Conservation (phyloP, 2,113 vertebrate genomes). For the Dicentrarchus labrax region DNA sequence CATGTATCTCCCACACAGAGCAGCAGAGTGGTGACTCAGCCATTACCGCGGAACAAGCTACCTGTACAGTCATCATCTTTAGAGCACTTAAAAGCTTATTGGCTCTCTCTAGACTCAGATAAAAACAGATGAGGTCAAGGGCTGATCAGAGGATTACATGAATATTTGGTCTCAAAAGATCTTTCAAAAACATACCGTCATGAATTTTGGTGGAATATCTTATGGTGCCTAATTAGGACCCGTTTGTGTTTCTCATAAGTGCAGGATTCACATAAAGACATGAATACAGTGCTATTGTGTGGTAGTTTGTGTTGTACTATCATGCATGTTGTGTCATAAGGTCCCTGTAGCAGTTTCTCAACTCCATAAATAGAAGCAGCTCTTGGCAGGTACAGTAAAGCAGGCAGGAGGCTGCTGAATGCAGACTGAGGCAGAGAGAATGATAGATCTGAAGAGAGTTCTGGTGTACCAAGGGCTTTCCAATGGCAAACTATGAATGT, state of each 20-base stretch:
- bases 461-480: background rate
- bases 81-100: slow-evolving; percentile 9
- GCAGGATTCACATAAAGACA: background rate
- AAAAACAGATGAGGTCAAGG: background rate
- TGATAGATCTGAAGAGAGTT: slow-evolving; percentile 27
- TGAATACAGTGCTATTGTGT: background rate
- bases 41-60: background rate
- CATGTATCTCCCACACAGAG: slow-evolving; percentile 30
- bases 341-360: slow-evolving; percentile 16
- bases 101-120: background rate
- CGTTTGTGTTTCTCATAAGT: background rate
- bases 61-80: slow-evolving; percentile 2
- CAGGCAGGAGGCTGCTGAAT: slow-evolving; percentile 35
- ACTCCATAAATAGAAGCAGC: slow-evolving; percentile 57
- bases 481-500: background rate
- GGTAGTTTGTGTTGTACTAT: background rate
- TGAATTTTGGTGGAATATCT: background rate
- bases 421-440: slow-evolving; percentile 15
- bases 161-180: background rate
- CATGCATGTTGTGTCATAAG: slow-evolving; percentile 16
- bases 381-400: slow-evolving; percentile 54
- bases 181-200: background rate
- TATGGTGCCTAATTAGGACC: background rate
- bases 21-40: slow-evolving; percentile 28
- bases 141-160: background rate